A percentile compares a stretch with the other conserved stretches of the same genome.
Conservation (phyloP, 2,888 invertebrate genomes). For the Heteromyza rotundicornis region DNA sequence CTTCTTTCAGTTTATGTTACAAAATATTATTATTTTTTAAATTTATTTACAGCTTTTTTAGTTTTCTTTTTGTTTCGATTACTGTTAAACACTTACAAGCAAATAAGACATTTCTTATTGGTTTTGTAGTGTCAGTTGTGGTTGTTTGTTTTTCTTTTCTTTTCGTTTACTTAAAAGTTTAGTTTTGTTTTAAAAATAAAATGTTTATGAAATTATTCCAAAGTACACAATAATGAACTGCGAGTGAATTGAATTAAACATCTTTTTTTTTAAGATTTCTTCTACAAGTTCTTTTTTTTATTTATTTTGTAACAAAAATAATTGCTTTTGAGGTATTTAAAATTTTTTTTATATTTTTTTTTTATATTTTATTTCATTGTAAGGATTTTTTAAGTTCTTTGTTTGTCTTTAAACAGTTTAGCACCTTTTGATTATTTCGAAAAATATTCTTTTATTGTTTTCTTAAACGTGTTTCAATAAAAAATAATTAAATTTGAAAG, state of each 20-base stretch:
- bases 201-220: slow-evolving; percentile 21
- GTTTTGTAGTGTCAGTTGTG: slow-evolving; percentile 31
- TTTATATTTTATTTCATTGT: slow-evolving; percentile 21
- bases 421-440: slow-evolving; percentile 56
- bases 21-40: slow-evolving; percentile 13
- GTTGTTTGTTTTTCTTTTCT: slow-evolving; percentile 23
- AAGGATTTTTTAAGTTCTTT: slow-evolving; percentile 28
- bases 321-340: slow-evolving; percentile 55
- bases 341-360: slow-evolving; percentile 24
- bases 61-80: slow-evolving; percentile 16
- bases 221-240: slow-evolving; percentile 17
- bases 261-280: slow-evolving; percentile 30
- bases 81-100: slow-evolving; percentile 21
- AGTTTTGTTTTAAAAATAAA: slow-evolving; percentile 8
- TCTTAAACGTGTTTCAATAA: not conserved
- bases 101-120: slow-evolving; percentile 42
- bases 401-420: slow-evolving; percentile 52
- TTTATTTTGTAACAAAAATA: slow-evolving; percentile 50
- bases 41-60: too few species aligned
- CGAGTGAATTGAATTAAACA: not conserved
- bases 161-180: not conserved
- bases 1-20: not conserved
- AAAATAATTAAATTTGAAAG: too few species aligned
- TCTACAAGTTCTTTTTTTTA: slow-evolving; percentile 30
- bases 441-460: not conserved